Evolutionary conservation across 1,140 invertebrate genomes (phyloP), one percentile per base, ranked within the genome.

Genomic region (Diorhabda sublineata): DNA sequence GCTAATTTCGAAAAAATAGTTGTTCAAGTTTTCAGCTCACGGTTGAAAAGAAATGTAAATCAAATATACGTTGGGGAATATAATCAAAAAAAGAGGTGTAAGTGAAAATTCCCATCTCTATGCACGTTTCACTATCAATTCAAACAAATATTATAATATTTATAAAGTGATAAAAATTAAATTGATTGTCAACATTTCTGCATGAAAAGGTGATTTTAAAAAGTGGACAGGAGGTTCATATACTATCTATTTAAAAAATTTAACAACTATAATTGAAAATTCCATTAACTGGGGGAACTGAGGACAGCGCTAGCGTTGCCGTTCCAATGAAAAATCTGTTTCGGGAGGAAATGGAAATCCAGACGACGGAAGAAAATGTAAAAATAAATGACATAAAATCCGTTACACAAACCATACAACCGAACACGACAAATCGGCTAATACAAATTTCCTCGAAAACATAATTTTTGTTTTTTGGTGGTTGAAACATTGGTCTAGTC

Each of bases 311-410:
- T 52, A 45, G 45, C 64, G 26, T 47, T 47, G 56, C 61, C 45
- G 45, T 67, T 67, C 67, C 66, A 71, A 72, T 70, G 72, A 70
- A 75, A 74, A 75, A 74, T 69, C 72, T 69, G 72, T 74, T 71
- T 64, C 45, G 68, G 44, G 63, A 68, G 74, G 74, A 75, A 75
- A 75, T 75, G 73, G 73, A 74, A 75, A 74, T 73, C 69, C 73
- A 72, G 74, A 52, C 72, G 70, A 69, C 72, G 72, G 74, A 74
- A 75, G 72, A 71, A 75, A 74, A 73, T 74, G 72, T 74, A 74
- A 74, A 75, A 75, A 75, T 75, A 71, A 70, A 72, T 70, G 74
- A 75, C 68, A 72, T 71, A 73, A 74, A 74, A 75, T 73, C 72
- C 71, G 71, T 70, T 69, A 75, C 74, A 74, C 69, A 71, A 72